Percentiles rank a stretch among this genome's conserved stretches.
These are phyloP conservation scores for Chlorospingus flavigularis DNA, from an alignment of 2,797 vertebrate species.

Conservation along the genomic window DNA sequence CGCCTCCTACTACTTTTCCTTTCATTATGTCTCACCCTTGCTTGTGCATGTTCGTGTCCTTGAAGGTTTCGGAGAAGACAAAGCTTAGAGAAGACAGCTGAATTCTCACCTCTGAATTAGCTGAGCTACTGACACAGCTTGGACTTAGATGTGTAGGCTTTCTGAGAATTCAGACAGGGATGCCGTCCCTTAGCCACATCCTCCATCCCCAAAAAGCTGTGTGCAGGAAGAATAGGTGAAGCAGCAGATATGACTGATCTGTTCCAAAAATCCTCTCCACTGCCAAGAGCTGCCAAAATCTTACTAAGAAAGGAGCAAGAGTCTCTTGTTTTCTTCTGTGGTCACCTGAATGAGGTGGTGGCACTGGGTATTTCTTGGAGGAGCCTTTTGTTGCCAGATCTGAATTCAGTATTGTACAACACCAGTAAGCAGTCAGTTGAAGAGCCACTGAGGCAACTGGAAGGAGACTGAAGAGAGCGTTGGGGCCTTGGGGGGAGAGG, in stretches of 20 bases:
- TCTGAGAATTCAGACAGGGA: not conserved
- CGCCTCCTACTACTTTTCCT: not conserved
- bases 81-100: not conserved
- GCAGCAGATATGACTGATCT: not conserved
- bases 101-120: not conserved
- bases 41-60: accelerated
- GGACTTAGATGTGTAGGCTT: not conserved
- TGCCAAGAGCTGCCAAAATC: not conserved
- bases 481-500: not conserved
- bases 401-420: not conserved
- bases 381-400: not conserved
- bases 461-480: accelerated
- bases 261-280: not conserved
- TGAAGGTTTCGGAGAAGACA: not conserved
- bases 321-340: not conserved
- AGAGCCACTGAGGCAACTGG: not conserved
- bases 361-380: not conserved
- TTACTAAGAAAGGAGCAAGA: not conserved
- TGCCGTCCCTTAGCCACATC: not conserved
- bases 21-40: not conserved
- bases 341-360: not conserved
- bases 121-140: not conserved
- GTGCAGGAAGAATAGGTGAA: not conserved
- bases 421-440: not conserved
- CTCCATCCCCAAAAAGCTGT: not conserved